Conservation (phyloP, 2,888 invertebrate genomes). For the Neoaliturus tenellus region DNA sequence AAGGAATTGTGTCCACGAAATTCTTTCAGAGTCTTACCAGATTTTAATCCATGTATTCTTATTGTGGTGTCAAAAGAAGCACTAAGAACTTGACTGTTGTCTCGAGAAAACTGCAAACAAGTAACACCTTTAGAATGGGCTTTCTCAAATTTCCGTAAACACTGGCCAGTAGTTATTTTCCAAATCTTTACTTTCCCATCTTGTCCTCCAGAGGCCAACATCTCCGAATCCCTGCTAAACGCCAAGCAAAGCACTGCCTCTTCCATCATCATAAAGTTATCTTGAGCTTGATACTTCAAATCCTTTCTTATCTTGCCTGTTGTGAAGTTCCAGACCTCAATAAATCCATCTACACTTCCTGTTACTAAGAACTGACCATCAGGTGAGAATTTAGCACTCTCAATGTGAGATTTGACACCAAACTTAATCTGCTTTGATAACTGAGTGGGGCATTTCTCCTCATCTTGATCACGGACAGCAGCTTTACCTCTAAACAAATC, state of each 20-base stretch:
- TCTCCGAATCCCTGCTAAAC: slow-evolving; percentile 98
- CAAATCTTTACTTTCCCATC: slow-evolving; percentile 95
- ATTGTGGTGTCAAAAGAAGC: slow-evolving; percentile 97
- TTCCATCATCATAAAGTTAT: slow-evolving; percentile 99
- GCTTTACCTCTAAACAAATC: slow-evolving; percentile 99
- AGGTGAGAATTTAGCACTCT: slow-evolving; percentile 97
- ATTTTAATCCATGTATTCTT: slow-evolving; percentile 98
- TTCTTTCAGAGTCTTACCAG: slow-evolving; percentile 98
- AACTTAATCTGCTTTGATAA: slow-evolving; percentile 97
- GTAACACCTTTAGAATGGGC: slow-evolving; percentile 99
- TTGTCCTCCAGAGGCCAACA: slow-evolving; percentile 96
- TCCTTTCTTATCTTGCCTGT: slow-evolving; percentile 99
- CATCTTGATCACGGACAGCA: slow-evolving; percentile 98
- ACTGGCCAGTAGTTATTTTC: slow-evolving; percentile 97
- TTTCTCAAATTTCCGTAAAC: slow-evolving; percentile 94
- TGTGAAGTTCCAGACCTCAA: slow-evolving; percentile 99
- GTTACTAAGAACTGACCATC: slow-evolving; percentile 99
- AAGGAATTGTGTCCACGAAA: slow-evolving; percentile 98
- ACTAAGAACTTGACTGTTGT: slow-evolving; percentile 96
- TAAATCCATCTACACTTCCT: slow-evolving; percentile 98
- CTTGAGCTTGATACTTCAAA: slow-evolving; percentile 99
- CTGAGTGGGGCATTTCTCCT: slow-evolving; percentile 98
- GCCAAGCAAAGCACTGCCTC: slow-evolving; percentile 95
- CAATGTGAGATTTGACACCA: slow-evolving; percentile 97
- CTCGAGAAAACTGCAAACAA: slow-evolving; percentile 95